These are phyloP conservation scores for Ridgeia piscesae DNA, from an alignment of 1,140 invertebrate species.

Conservation along the genomic window DNA sequence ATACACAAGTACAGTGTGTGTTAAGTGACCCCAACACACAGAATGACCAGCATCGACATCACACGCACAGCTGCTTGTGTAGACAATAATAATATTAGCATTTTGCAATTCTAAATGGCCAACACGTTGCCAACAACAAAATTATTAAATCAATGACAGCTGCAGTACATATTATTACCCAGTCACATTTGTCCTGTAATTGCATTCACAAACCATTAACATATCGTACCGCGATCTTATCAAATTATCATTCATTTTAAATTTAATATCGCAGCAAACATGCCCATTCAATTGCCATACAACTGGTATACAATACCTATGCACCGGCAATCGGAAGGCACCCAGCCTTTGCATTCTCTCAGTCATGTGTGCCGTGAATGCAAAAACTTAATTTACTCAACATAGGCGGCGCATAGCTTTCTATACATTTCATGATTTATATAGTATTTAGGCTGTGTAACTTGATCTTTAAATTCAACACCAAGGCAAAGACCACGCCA, in stretches of 20 bases:
- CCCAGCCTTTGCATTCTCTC: conserved; percentile 3
- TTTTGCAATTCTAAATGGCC: conserved; percentile 5
- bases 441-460: neutral
- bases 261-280: neutral
- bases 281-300: conserved; percentile 4
- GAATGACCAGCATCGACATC: conserved; percentile 1
- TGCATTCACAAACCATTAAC: conserved; percentile 5
- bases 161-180: neutral
- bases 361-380: neutral
- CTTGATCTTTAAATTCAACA: conserved; percentile 1
- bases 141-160: conserved; percentile 6
- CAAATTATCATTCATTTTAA: conserved; percentile 7
- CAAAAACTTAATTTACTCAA: conserved; percentile 1
- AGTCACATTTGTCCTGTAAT: conserved; percentile 5
- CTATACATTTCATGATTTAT: conserved; percentile 6
- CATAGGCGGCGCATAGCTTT: neutral
- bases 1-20: neutral
- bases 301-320: neutral
- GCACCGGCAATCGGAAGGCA: neutral
- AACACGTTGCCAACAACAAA: conserved; percentile 5
- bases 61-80: neutral
- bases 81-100: conserved; percentile 6
- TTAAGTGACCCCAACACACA: neutral
- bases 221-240: neutral
- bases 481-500: neutral